Conservation (phyloP, 2,797 vertebrate genomes). For the Poecile montanus region DNA sequence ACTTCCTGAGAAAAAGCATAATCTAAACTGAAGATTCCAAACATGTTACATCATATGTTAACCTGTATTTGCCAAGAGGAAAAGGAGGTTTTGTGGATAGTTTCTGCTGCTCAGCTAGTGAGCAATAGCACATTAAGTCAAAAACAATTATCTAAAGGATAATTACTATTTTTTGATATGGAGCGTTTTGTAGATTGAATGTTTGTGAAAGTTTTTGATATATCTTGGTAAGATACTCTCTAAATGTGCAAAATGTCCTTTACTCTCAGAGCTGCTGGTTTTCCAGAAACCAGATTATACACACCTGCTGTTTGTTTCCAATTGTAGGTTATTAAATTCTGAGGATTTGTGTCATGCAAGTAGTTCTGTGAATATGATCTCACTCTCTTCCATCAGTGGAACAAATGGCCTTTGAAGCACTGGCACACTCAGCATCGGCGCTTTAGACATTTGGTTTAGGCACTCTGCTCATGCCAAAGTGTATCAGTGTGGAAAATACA, state of each 20-base stretch:
- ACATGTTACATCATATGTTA: not conserved
- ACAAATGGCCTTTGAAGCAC: conserved; percentile 17
- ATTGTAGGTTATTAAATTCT: not conserved
- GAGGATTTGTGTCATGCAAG: not conserved
- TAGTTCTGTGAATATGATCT: not conserved
- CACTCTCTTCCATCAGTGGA: not conserved
- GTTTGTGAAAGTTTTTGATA: not conserved
- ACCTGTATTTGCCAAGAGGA: not conserved
- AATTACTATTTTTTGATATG: not conserved
- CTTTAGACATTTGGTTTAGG: not conserved
- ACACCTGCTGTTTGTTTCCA: conserved; percentile 5
- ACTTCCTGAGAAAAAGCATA: not conserved
- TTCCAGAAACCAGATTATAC: not conserved
- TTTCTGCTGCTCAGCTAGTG: not conserved
- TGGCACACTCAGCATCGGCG: not conserved
- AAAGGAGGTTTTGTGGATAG: not conserved
- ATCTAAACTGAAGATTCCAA: not conserved
- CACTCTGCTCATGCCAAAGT: not conserved
- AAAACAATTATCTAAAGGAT: not conserved
- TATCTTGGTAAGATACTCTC: not conserved
- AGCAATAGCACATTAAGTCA: not conserved
- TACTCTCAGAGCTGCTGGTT: not conserved
- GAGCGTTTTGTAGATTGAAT: not conserved
- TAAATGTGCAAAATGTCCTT: not conserved
- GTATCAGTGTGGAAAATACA: conserved; percentile 25